Evolutionary conservation across 2,888 invertebrate genomes (phyloP).

Genomic region (Lasioglossum zephyrum): DNA sequence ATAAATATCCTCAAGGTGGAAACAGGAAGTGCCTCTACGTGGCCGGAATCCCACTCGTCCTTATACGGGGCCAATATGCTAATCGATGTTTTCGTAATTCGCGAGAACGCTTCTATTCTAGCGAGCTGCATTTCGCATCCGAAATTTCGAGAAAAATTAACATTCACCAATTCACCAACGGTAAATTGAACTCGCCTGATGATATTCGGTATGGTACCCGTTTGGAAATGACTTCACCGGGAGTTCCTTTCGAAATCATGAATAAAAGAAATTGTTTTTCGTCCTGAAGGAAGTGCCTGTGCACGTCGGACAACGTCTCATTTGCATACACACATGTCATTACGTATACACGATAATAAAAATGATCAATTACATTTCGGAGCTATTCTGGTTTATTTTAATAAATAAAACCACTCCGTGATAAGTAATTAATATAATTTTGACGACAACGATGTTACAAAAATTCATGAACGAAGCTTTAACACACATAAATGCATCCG

Average conservation of each 20-base stretch:
- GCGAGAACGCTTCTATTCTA: slow-evolving; percentile 23
- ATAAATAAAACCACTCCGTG: neutral
- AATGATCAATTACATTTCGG: no score
- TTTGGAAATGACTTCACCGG: neutral
- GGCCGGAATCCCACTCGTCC: slow-evolving; percentile 69
- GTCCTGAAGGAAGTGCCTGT: neutral
- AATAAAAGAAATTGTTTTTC: slow-evolving; percentile 4
- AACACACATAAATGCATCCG: no score
- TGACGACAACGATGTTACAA: neutral
- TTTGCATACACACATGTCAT: neutral
- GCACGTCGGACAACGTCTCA: no score
- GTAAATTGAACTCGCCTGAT: neutral
- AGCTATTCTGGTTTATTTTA: neutral
- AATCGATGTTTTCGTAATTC: slow-evolving; percentile 50
- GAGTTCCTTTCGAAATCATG: neutral
- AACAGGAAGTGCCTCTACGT: slow-evolving; percentile 79
- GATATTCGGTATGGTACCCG: no score
- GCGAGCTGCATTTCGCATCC: neutral
- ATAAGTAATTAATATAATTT: neutral
- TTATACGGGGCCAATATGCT: slow-evolving; percentile 52
- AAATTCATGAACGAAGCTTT: no score
- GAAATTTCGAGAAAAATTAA: neutral
- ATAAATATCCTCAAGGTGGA: slow-evolving; percentile 76
- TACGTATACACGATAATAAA: neutral
- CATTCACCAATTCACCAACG: neutral